phyloP scores from a whole-genome alignment of 2,888 invertebrate species.

The Temnothorax ravouxi region DNA sequence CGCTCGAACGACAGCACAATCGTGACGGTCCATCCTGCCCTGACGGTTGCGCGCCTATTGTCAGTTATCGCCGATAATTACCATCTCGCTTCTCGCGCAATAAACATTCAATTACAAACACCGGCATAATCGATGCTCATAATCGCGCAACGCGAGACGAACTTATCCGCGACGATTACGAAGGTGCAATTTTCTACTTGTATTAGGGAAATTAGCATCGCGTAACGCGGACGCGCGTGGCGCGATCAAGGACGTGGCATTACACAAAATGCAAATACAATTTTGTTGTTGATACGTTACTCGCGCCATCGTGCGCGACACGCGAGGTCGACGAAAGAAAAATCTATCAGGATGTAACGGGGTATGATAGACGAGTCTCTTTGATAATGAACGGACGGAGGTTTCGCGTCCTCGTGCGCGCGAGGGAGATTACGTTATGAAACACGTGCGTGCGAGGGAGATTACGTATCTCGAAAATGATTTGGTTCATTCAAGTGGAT shows the following conservation, averaged over 20 bases:
- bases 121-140: background rate
- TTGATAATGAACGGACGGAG: constrained; percentile 19
- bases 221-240: constrained; percentile 11
- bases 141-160: background rate
- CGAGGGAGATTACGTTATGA: background rate
- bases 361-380: constrained; percentile 15
- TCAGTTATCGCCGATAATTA: constrained; percentile 1
- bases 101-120: background rate
- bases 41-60: too few species aligned
- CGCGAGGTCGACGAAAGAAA: background rate
- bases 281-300: constrained; percentile 32
- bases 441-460: background rate
- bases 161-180: constrained; percentile 3
- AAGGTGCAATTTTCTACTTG: constrained; percentile 29
- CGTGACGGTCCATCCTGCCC: background rate
- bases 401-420: background rate
- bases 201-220: constrained; percentile 36
- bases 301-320: background rate
- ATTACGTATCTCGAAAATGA: constrained; percentile 1
- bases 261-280: constrained; percentile 52
- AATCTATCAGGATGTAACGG: constrained; percentile 50
- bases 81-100: constrained; percentile 1
- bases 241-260: constrained; percentile 40
- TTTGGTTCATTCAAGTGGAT: constrained; percentile 12
- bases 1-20: background rate